These are phyloP conservation scores for Coturnix japonica DNA, from an alignment of 2,113 vertebrate species.

Conservation along the genomic window DNA sequence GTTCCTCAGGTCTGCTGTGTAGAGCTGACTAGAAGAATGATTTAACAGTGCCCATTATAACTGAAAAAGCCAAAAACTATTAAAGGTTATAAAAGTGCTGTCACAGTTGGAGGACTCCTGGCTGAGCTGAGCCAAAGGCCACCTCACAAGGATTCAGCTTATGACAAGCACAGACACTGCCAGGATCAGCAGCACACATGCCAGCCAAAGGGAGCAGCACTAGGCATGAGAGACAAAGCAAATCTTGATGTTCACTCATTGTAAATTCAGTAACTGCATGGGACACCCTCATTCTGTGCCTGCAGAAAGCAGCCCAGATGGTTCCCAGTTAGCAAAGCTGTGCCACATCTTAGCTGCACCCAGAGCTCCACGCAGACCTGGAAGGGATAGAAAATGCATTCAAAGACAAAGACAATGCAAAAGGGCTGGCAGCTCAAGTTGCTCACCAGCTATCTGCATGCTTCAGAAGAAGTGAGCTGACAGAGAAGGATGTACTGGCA, in stretches of 20 bases:
- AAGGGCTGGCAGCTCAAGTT: neutral
- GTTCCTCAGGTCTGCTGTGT: neutral
- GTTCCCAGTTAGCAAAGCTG: neutral
- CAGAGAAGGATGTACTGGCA: neutral
- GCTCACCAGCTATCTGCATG: constrained; percentile 35
- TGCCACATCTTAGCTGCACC: neutral
- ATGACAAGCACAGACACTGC: accelerated
- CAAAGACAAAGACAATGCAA: neutral
- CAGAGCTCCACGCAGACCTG: neutral
- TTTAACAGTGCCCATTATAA: neutral
- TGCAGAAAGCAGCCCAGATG: neutral
- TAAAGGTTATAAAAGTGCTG: neutral
- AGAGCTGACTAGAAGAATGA: neutral
- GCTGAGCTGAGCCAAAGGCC: neutral
- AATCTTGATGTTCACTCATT: neutral
- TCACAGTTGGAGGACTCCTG: neutral
- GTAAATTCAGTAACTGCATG: neutral
- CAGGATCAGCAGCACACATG: neutral
- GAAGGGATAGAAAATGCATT: neutral
- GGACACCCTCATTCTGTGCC: accelerated
- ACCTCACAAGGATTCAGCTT: neutral
- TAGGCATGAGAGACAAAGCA: neutral
- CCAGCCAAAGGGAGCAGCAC: neutral
- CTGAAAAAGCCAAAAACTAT: neutral
- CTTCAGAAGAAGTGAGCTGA: constrained; percentile 26